Base-by-base conservation (phyloP, 2,797 vertebrate genomes). In the Melanotaenia nigrans region DNA sequence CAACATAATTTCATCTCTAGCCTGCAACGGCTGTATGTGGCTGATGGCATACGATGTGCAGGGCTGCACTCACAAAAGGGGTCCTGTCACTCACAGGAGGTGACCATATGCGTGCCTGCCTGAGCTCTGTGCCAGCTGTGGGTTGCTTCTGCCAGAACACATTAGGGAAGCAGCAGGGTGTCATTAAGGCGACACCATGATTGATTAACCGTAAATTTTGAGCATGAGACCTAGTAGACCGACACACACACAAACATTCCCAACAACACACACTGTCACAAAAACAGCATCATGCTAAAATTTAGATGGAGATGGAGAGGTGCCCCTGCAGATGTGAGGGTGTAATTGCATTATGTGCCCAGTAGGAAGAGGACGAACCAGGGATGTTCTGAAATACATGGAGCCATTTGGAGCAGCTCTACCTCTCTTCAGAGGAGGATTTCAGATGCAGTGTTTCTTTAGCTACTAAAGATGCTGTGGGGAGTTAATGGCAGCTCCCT, bases 71-170 rank as follows among this genome's bases (percentile, higher is more conserved):
- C 91, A 84, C 69, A 77, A 87, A 92, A 92, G 92, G 90, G 92
- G 91, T 92, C 91, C 95, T 94, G 94, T 95, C 95, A 95, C 80
- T 95, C 94, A 95, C 86, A 86, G 53, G 80, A 90, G 85, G 89
- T 83, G 75, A 83, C 95, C 95, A 95, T 95, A 95, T 95, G 95
- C 92, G 93, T 91, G 92, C 90, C 93, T 90, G 94, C 93, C 73
- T 93, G 93, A 93, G 93, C 85, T 90, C 91, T 33, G 80, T 78
- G 93, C 94, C 94, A 91, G 92, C 89, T 87, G 91, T 92, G 60
- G 85, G 83, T 80, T 57, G 86, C 85, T 92, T 87, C 92, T 94
- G 94, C 95, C 94, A 95, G 90, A 92, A 94, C 90, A 95, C 93
- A 95, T 95, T 95, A 95, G 92, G 84, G 82, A 92, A 94, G 92